Percentiles rank a stretch among this genome's conserved stretches.
Conservation (phyloP, 2,113 vertebrate species). For the Prolemur simus region DNA sequence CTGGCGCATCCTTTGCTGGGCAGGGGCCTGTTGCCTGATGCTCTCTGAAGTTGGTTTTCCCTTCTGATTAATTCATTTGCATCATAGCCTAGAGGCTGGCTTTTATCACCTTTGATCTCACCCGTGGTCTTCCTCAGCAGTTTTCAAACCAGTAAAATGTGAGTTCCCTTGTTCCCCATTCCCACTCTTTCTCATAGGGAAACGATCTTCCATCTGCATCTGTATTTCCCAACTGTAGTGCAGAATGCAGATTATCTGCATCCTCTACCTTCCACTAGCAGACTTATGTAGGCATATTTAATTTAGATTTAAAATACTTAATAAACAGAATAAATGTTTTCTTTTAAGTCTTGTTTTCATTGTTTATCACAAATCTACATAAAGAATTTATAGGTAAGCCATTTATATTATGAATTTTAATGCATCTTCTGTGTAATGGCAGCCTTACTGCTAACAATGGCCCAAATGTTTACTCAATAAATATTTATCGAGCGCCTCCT, state of each 20-base stretch:
- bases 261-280: neutral
- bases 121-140: neutral
- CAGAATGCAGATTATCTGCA: neutral
- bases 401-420: constrained; percentile 20
- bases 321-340: neutral
- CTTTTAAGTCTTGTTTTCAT: neutral
- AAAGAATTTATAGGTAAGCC: neutral
- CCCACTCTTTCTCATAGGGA: neutral
- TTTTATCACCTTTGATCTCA: constrained; percentile 36
- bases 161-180: neutral
- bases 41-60: constrained; percentile 6
- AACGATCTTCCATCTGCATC: neutral
- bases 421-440: neutral
- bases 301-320: constrained; percentile 40
- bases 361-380: neutral
- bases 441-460: neutral
- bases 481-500: neutral
- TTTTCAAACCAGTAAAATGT: neutral
- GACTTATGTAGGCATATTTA: neutral
- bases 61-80: constrained; percentile 30
- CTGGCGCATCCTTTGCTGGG: neutral
- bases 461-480: constrained; percentile 21
- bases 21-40: neutral
- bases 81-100: constrained; percentile 5
- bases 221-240: neutral